Percentiles rank a stretch among this genome's conserved stretches.
phyloP scores from a whole-genome alignment of 92 coral and sea anemone genomes.

The Palythoa caribaeorum region DNA sequence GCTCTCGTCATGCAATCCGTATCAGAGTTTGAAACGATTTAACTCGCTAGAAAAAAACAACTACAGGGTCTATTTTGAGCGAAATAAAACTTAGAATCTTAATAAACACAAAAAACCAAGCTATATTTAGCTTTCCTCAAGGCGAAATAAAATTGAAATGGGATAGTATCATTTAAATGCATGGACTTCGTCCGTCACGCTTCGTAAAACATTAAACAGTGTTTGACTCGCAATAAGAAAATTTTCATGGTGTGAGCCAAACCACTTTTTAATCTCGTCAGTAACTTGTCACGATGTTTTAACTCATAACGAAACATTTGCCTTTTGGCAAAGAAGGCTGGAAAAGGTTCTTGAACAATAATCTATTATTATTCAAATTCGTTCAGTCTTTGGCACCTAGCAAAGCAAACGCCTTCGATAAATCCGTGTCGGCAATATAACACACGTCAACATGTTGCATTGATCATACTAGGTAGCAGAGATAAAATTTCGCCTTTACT shows the following conservation, averaged over 20 bases:
- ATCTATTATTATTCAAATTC: conserved; percentile 38
- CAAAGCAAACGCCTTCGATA: conserved; percentile 21
- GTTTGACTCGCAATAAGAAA: background rate
- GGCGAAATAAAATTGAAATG: conserved; percentile 27
- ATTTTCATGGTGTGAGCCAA: background rate
- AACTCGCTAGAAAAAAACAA: background rate
- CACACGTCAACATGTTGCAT: background rate
- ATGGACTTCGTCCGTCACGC: conserved; percentile 27
- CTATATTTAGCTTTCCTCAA: conserved; percentile 8
- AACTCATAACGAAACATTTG: background rate
- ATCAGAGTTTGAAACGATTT: background rate
- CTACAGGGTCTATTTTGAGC: background rate
- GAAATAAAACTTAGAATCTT: background rate
- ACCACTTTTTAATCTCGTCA: background rate
- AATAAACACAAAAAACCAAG: background rate
- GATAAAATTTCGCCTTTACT: background rate
- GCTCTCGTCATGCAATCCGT: conserved; percentile 37
- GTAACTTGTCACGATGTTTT: background rate
- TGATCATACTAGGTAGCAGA: background rate
- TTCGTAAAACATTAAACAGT: conserved; percentile 10
- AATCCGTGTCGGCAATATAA: background rate
- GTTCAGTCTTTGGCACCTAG: background rate
- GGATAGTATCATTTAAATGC: conserved; percentile 16
- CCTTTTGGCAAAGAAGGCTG: background rate
- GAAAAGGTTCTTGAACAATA: background rate